Evolutionary conservation across 2,888 invertebrate genomes (phyloP), one percentile per base, ranked within the genome.

Genomic region (Teleiodes luculella): DNA sequence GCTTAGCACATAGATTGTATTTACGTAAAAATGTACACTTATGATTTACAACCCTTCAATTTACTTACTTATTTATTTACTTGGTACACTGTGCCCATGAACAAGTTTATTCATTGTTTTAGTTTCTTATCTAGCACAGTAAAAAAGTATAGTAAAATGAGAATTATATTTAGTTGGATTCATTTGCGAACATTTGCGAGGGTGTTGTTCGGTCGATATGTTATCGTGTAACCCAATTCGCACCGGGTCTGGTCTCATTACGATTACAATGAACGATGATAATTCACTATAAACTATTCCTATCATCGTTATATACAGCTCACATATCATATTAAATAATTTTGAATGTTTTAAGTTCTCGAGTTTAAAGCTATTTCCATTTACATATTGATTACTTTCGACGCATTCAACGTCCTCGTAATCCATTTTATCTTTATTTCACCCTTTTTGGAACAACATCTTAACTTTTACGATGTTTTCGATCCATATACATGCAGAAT

Each of bases 191-290:
- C 54, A 56, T 55, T 53, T 14, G 47, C 49, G 55, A 60, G 59
- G 58, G 60, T 55, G 57, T 54, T 57, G 56, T 59, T 58, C 39
- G 18, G 57, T 62, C 66, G 76, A 80, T 80, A 78, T 60, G 74
- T 76, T 86, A 87, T 87, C 88, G 48, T 54, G 83, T 86, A 86
- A 86, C 88, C 87, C 65, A 86, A 86, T 87, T 87, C 85, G 70
- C 70, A 67, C 60, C 63, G 69, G 85, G 86, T 86, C 82, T 87
- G 86, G 39, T 66, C 72, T 72, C 72, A 76, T 76, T 74, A 57
- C 63, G 62, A 66, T 66, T 11, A 7, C 33, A 33, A 33, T n/a
- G 33, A 33, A 20, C 41, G 14, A 6, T 10, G 31, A 46, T 46
- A 46, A 13, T 46, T 3, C 11, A 41, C 20, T 18, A 43, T 18